Base-by-base conservation (phyloP, 2,113 vertebrate species). In the Neopipo cinnamomea region DNA sequence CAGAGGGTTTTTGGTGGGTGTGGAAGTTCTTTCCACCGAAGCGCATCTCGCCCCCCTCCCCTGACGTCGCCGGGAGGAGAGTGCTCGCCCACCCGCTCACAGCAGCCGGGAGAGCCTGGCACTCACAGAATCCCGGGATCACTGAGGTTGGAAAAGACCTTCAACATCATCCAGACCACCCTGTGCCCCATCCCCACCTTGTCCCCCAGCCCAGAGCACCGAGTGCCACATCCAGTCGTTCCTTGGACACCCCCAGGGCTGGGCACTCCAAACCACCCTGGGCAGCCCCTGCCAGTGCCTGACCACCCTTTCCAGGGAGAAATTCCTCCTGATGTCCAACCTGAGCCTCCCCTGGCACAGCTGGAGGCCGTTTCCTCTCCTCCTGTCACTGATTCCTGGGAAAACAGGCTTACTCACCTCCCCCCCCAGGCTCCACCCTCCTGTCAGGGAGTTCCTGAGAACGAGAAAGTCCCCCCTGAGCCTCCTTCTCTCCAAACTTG, bases 81-180 rank as follows among this genome's bases (percentile, higher is more conserved):
- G 80, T 1, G 3, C 94, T 92, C 72, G 8, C 79, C 93, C 95
- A 81, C 78, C 89, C 46, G 27, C 77, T 25, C 8, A 3, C 83
- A 9, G 20, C 71, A 7, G 52, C 58, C 23, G 24, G 5, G 53
- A 63, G 27, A 75, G 75, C 31, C 53, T 11, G 4, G 7, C 78
- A 11, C 19, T 66, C 28, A 33, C 23, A 0, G 27, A 21, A 41
- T 46, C 35, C n/a, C 46, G 1, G 24, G 3, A 7, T 6, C 19
- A 0, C 20, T 0, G 15, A 4, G 28, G 13, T n/a, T 82, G 78
- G 78, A 25, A 83, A 50, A 53, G 20, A 1, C 47, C 62, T 70
- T 11, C 20, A 2, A 1, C 30, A 8, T 2, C 52, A n/a, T 8
- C 11, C 3, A 47, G 53, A 3, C 30, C 78, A 1, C 14, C 2